Evolutionary conservation across 2,888 invertebrate genomes (phyloP).

Genomic region (Acleris laterana): DNA sequence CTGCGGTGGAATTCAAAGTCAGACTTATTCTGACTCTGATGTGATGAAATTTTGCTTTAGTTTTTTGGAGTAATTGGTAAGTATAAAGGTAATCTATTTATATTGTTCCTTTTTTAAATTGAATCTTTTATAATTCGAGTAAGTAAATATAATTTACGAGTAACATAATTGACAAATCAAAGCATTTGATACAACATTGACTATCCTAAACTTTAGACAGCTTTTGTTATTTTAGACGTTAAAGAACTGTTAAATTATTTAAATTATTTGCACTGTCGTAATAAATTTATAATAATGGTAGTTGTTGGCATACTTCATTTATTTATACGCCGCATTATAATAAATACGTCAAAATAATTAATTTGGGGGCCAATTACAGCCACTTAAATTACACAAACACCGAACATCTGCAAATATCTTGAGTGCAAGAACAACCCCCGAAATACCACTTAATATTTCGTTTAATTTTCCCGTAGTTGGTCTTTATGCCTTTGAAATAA

Average conservation of each 20-base stretch:
- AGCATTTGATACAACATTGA: too few species aligned
- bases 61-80: too few species aligned
- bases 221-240: too few species aligned
- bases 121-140: too few species aligned
- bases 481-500: constrained; percentile 37
- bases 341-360: constrained; percentile 32
- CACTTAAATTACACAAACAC: constrained; percentile 33
- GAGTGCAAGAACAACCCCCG: constrained; percentile 45
- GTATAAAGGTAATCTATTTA: too few species aligned
- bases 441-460: constrained; percentile 32
- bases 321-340: not conserved
- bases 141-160: too few species aligned
- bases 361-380: constrained; percentile 25
- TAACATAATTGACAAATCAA: too few species aligned
- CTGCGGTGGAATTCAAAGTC: not conserved
- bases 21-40: not conserved
- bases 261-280: too few species aligned
- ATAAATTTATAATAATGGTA: not conserved
- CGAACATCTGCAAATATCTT: constrained; percentile 35
- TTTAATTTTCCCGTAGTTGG: not conserved
- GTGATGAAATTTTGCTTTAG: too few species aligned
- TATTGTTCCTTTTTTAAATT: too few species aligned
- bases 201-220: too few species aligned
- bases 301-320: not conserved
- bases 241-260: too few species aligned